A percentile compares a stretch with the other conserved stretches of the same genome.
These are phyloP conservation scores for Meteorus cinctellus DNA, from an alignment of 2,888 invertebrate genomes.

Conservation along the genomic window DNA sequence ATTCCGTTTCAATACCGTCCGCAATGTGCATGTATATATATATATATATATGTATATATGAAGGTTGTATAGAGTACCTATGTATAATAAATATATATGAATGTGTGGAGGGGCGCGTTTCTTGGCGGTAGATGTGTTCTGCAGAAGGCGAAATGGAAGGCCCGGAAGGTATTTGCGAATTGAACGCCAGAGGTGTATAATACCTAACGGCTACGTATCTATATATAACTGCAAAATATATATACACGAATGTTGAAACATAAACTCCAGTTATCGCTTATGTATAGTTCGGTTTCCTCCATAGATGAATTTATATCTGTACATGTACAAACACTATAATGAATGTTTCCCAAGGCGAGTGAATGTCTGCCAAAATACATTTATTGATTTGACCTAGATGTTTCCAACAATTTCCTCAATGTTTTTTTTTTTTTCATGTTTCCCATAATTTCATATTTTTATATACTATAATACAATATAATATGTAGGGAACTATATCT, in stretches of 20 bases:
- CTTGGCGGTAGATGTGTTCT: conserved; percentile 16
- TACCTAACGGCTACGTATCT: background rate
- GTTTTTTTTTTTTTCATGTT: too few relatives aligned
- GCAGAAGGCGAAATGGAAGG: conserved; percentile 32
- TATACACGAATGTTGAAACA: conserved; percentile 1
- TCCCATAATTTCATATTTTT: background rate
- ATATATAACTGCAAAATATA: conserved; percentile 2
- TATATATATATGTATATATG: background rate
- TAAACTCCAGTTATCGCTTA: conserved; percentile 9
- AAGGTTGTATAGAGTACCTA: background rate
- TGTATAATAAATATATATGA: background rate
- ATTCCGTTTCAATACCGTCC: conserved; percentile 32
- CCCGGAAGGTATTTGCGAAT: conserved; percentile 20
- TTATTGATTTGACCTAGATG: background rate
- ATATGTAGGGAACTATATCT: too few relatives aligned
- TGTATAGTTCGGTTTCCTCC: conserved; percentile 8
- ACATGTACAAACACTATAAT: background rate
- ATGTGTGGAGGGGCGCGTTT: background rate
- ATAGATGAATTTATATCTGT: background rate
- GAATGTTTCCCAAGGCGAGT: conserved; percentile 1
- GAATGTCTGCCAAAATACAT: conserved; percentile 8
- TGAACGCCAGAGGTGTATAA: conserved; percentile 17
- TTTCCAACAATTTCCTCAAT: background rate
- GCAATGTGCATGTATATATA: background rate
- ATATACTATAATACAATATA: background rate